phyloP scores from a whole-genome alignment of 2,113 vertebrate genomes.

The Microcebus jonahi region DNA sequence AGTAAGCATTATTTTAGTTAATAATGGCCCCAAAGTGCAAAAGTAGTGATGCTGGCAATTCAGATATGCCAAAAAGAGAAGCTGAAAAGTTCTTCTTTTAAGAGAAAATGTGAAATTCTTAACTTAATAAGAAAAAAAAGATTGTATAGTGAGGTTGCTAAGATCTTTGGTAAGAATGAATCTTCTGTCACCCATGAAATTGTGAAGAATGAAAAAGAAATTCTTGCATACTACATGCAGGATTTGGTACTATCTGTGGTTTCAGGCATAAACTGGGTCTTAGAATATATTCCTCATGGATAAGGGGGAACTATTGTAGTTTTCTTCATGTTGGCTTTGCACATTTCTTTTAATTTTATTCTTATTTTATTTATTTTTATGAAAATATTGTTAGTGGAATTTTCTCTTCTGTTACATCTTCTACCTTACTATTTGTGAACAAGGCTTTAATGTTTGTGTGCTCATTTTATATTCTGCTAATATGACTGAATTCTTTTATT shows the following conservation, averaged over 20 bases:
- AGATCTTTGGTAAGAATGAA: not conserved
- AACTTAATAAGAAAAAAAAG: not conserved
- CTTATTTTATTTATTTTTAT: not conserved
- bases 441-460: not conserved
- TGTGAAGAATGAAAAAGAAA: not conserved
- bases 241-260: not conserved
- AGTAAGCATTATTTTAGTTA: not conserved
- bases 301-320: not conserved
- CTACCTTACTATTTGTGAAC: not conserved
- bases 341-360: not conserved
- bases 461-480: not conserved
- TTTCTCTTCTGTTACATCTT: not conserved
- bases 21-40: not conserved
- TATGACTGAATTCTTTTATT: not conserved
- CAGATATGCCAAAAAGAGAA: not conserved
- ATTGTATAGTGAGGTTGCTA: not conserved
- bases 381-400: not conserved
- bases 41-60: not conserved
- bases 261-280: not conserved
- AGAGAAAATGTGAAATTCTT: not conserved
- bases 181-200: not conserved
- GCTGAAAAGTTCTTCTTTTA: not conserved
- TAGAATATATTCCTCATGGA: not conserved
- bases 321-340: not conserved
- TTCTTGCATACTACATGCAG: not conserved